Conservation (phyloP, 2,113 vertebrate species). For the Brachyhypopomus occidentalis region DNA sequence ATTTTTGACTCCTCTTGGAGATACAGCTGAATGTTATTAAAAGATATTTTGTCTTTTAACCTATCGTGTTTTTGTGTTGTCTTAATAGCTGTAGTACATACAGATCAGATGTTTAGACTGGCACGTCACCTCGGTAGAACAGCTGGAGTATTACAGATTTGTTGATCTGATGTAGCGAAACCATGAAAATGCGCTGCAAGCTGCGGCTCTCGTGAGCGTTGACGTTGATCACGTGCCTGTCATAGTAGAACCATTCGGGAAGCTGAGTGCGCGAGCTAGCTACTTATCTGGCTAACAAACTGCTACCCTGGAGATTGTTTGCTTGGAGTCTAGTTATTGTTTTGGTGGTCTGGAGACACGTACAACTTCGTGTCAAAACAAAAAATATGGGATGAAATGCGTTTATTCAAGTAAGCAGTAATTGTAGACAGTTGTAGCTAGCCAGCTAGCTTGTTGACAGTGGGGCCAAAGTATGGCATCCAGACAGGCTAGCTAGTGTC, state of each 20-base stretch:
- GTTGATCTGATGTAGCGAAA: not conserved
- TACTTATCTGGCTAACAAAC: not conserved
- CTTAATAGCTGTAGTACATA: not conserved
- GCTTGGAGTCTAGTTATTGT: not conserved
- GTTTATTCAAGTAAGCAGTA: not conserved
- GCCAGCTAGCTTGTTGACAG: constrained; percentile 14
- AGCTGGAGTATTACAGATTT: no score
- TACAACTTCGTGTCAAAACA: not conserved
- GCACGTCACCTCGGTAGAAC: not conserved
- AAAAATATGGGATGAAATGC: constrained; percentile 25
- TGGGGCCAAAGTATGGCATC: not conserved
- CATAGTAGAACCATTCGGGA: constrained; percentile 46
- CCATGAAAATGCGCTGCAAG: not conserved
- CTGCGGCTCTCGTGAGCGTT: constrained; percentile 67
- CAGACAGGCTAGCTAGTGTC: not conserved
- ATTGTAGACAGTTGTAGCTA: not conserved
- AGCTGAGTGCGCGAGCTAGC: not conserved
- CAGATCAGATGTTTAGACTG: no score
- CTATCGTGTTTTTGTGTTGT: not conserved
- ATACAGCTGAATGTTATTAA: constrained; percentile 13
- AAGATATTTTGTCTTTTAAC: constrained; percentile 7
- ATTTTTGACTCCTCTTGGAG: not conserved
- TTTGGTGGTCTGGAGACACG: not conserved
- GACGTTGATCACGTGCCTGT: constrained; percentile 71
- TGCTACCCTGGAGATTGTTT: not conserved